Evolutionary conservation across 2,797 vertebrate genomes (phyloP).

Genomic region (Dallia pectoralis): DNA sequence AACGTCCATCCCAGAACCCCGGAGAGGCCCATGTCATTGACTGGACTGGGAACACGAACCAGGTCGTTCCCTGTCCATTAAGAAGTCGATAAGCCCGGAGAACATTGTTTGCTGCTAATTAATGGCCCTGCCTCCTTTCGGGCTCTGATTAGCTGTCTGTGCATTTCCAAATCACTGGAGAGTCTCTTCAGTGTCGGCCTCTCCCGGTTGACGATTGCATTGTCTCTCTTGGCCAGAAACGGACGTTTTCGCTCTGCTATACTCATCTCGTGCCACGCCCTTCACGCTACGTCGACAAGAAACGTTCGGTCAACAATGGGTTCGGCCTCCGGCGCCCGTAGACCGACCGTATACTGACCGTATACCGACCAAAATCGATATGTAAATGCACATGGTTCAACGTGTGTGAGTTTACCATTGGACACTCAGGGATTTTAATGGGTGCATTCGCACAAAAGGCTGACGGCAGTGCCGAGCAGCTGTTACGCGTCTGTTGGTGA

Average conservation of each 20-base stretch:
- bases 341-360: too few species aligned
- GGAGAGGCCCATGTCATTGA: conserved; percentile 71
- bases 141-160: conserved; percentile 62
- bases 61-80: conserved; percentile 78
- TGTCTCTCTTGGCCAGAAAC: conserved; percentile 12
- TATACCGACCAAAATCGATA: too few species aligned
- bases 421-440: too few species aligned
- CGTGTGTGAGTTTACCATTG: too few species aligned
- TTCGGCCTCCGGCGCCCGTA: too few species aligned
- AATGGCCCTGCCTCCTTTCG: conserved; percentile 72
- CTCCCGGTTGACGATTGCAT: conserved; percentile 6
- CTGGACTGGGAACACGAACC: conserved; percentile 72
- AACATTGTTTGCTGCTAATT: conserved; percentile 79
- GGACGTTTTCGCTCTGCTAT: not conserved
- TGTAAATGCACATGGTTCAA: too few species aligned
- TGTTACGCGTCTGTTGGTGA: not conserved
- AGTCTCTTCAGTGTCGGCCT: conserved; percentile 46
- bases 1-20: conserved; percentile 66
- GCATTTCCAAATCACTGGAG: conserved; percentile 67
- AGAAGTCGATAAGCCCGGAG: conserved; percentile 73
- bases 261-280: not conserved
- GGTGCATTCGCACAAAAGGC: too few species aligned
- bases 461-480: too few species aligned
- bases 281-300: not conserved
- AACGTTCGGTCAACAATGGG: too few species aligned